Evolutionary conservation across 2,888 invertebrate genomes (phyloP).

Genomic region (Panorpa germanica): DNA sequence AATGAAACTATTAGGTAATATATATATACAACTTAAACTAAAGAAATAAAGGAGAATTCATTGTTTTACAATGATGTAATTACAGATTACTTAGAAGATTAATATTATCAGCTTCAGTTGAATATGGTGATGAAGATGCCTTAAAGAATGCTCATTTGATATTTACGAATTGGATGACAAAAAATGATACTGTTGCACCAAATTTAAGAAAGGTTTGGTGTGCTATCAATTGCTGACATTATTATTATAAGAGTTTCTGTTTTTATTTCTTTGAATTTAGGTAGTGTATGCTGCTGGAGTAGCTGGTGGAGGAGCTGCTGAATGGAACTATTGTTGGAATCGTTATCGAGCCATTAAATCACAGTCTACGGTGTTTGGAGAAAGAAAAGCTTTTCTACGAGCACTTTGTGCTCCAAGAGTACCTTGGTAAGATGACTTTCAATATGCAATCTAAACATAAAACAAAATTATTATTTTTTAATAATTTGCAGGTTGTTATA

Average conservation of each 20-base stretch:
- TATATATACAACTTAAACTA: background rate
- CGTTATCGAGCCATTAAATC: slow-evolving; percentile 21
- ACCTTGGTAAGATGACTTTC: slow-evolving; percentile 18
- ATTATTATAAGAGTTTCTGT: background rate
- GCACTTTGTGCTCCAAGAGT: slow-evolving; percentile 25
- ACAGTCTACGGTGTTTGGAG: slow-evolving; percentile 22
- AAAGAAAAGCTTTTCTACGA: slow-evolving; percentile 23
- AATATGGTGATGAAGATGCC: slow-evolving; percentile 24
- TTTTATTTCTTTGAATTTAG: slow-evolving; percentile 13
- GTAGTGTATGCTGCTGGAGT: slow-evolving; percentile 26
- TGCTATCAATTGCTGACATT: background rate
- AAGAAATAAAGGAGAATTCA: background rate
- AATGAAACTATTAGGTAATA: slow-evolving; percentile 16
- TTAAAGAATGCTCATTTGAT: slow-evolving; percentile 22
- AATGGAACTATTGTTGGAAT: slow-evolving; percentile 26
- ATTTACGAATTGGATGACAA: slow-evolving; percentile 21
- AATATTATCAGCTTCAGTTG: slow-evolving; percentile 21
- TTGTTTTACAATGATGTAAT: background rate
- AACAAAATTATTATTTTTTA: slow-evolving; percentile 1
- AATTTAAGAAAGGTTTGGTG: slow-evolving; percentile 22
- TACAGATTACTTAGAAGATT: slow-evolving; percentile 23
- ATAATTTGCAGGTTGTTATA: background rate
- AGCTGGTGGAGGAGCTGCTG: slow-evolving; percentile 23
- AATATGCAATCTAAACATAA: background rate
- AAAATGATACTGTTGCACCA: slow-evolving; percentile 19